These are phyloP conservation scores for Latheticus oryzae DNA, from an alignment of 2,888 invertebrate genomes.

Conservation along the genomic window DNA sequence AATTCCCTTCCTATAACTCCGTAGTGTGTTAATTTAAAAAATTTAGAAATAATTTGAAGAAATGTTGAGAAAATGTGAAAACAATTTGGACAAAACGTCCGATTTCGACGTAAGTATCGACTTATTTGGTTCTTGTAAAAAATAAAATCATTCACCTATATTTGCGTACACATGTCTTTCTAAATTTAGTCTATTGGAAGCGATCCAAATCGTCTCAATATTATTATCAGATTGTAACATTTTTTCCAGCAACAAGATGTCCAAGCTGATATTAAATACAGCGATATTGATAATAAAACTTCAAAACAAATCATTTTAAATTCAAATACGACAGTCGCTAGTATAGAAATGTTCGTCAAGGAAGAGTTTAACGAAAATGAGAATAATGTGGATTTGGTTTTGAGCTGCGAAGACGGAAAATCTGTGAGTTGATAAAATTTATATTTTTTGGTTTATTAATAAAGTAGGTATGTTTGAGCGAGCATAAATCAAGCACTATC, in stretches of 20 bases:
- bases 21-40: no score
- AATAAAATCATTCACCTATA: conserved; percentile 45
- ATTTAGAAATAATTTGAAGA: conserved; percentile 12
- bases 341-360: conserved; percentile 24
- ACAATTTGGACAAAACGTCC: conserved; percentile 16
- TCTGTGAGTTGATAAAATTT: conserved; percentile 20
- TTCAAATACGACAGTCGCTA: conserved; percentile 14
- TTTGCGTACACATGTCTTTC: conserved; percentile 56
- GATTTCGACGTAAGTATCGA: conserved; percentile 51
- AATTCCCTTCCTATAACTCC: no score
- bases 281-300: conserved; percentile 21
- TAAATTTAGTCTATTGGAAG: conserved; percentile 60
- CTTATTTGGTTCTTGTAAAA: conserved; percentile 44
- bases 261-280: conserved; percentile 22
- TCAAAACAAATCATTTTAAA: conserved; percentile 17
- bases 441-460: background rate
- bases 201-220: no score
- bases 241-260: conserved; percentile 20
- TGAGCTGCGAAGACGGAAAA: conserved; percentile 32
- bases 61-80: conserved; percentile 33
- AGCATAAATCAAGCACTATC: conserved; percentile 64
- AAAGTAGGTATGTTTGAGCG: conserved; percentile 63
- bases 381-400: conserved; percentile 23
- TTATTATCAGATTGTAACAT: conserved; percentile 7
- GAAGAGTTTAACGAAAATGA: conserved; percentile 12